Percentiles rank a stretch among this genome's conserved stretches.
Evolutionary conservation across 2,888 invertebrate genomes (phyloP).

Genomic region (Lordiphosa andalusiaca): DNA sequence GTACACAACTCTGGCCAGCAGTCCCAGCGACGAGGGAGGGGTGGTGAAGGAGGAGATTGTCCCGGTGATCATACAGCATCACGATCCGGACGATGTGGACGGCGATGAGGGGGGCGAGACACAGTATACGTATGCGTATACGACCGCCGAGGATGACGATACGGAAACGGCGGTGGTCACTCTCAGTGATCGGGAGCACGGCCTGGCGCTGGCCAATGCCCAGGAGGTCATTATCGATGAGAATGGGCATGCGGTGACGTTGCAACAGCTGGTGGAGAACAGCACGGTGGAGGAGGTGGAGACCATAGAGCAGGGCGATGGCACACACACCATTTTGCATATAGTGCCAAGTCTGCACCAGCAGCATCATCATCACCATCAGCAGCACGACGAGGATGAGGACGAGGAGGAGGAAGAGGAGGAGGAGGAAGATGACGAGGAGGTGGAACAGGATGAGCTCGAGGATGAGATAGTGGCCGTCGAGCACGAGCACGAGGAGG

Average conservation of each 20-base stretch:
- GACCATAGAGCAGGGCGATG: constrained; percentile 70
- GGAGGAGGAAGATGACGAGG: constrained; percentile 33
- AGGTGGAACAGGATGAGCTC: constrained; percentile 29
- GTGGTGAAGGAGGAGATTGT: constrained; percentile 71
- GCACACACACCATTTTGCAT: constrained; percentile 74
- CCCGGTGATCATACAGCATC: constrained; percentile 69
- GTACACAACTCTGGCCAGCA: constrained; percentile 48
- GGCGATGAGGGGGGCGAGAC: constrained; percentile 55
- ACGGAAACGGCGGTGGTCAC: constrained; percentile 77
- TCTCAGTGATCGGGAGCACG: constrained; percentile 60
- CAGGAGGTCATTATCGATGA: constrained; percentile 78
- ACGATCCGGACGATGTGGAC: constrained; percentile 59
- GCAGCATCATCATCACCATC: constrained; percentile 9
- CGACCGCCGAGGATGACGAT: constrained; percentile 66
- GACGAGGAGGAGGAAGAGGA: constrained; percentile 46
- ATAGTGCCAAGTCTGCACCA: constrained; percentile 47
- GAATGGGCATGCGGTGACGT: constrained; percentile 71
- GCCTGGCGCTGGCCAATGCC: constrained; percentile 48
- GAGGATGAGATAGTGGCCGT: constrained; percentile 39
- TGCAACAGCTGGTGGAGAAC: constrained; percentile 74
- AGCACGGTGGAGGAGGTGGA: constrained; percentile 72
- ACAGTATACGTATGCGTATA: constrained; percentile 77
- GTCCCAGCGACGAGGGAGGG: constrained; percentile 21
- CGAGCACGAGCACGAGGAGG: constrained; percentile 23
- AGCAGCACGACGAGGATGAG: constrained; percentile 5